Evolutionary conservation across 35 echinoderm and acorn worm genomes (phyloP).

Genomic region (Chiridota heheva): DNA sequence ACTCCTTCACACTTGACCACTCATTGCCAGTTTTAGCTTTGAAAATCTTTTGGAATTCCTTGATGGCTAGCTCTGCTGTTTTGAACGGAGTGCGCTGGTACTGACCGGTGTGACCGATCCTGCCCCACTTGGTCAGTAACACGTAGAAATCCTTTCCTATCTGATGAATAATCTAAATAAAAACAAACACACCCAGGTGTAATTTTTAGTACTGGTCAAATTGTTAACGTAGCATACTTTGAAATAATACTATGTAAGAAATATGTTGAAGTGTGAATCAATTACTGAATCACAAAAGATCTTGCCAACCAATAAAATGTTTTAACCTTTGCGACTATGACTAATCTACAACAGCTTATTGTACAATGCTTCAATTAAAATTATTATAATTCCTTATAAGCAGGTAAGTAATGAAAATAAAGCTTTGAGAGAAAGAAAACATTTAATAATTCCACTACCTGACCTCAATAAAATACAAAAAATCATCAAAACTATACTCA

Average conservation of each 20-base stretch:
- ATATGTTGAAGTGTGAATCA: neutral
- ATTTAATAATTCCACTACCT: no score
- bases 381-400: no score
- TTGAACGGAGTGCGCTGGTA: slow-evolving; percentile 73
- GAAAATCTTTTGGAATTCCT: slow-evolving; percentile 95
- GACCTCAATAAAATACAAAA: no score
- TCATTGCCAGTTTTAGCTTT: slow-evolving; percentile 80
- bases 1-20: slow-evolving; percentile 86
- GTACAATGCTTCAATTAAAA: slow-evolving; percentile 14
- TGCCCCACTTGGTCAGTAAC: slow-evolving; percentile 72
- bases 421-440: no score
- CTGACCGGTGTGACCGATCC: slow-evolving; percentile 66
- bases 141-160: slow-evolving; percentile 51
- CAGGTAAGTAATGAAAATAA: no score
- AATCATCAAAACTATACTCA: no score
- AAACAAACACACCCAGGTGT: slow-evolving; percentile 48
- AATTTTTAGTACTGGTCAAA: slow-evolving; percentile 64
- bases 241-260: neutral
- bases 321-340: neutral
- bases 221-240: slow-evolving; percentile 6
- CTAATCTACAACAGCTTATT: neutral
- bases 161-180: slow-evolving; percentile 43
- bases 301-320: neutral
- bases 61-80: slow-evolving; percentile 71
- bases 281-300: neutral